A percentile compares a stretch with the other conserved stretches of the same genome.
These are phyloP conservation scores for Nothocercus julius DNA, from an alignment of 2,113 vertebrate genomes.

Conservation along the genomic window DNA sequence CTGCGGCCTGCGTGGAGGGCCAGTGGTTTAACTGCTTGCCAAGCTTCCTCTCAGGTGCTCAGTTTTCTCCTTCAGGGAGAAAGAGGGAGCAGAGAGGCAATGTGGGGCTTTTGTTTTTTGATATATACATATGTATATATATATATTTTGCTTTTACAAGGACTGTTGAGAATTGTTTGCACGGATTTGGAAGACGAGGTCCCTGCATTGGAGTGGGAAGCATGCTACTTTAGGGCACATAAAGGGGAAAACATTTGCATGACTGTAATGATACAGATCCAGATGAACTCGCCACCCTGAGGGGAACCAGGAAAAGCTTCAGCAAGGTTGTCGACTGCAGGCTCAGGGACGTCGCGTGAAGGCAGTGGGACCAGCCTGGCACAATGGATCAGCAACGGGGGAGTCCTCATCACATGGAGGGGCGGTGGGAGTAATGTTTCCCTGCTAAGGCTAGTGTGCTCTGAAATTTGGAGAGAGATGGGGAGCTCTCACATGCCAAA, in stretches of 20 bases:
- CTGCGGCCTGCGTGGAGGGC: too few relatives aligned
- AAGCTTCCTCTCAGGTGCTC: conserved; percentile 80
- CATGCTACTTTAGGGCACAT: neutral
- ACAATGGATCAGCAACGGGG: too few relatives aligned
- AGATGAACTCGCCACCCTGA: too few relatives aligned
- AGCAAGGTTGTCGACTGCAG: too few relatives aligned
- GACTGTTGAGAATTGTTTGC: too few relatives aligned
- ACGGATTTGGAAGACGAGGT: neutral
- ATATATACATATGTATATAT: too few relatives aligned
- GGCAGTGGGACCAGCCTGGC: too few relatives aligned
- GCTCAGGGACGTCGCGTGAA: too few relatives aligned
- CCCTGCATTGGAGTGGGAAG: neutral
- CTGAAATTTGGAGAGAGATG: too few relatives aligned
- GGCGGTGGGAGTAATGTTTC: neutral
- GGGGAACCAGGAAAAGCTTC: neutral
- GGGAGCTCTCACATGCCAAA: neutral
- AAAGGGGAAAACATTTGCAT: neutral
- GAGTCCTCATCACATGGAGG: neutral
- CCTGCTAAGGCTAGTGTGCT: neutral
- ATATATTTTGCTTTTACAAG: too few relatives aligned
- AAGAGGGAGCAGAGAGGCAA: too few relatives aligned
- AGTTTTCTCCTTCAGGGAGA: conserved; percentile 61
- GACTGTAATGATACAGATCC: neutral
- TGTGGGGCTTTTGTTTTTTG: too few relatives aligned
- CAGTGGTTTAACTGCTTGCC: neutral